phyloP scores from a whole-genome alignment of 2,113 vertebrate genomes.

The Drymodes brunneopygia region DNA sequence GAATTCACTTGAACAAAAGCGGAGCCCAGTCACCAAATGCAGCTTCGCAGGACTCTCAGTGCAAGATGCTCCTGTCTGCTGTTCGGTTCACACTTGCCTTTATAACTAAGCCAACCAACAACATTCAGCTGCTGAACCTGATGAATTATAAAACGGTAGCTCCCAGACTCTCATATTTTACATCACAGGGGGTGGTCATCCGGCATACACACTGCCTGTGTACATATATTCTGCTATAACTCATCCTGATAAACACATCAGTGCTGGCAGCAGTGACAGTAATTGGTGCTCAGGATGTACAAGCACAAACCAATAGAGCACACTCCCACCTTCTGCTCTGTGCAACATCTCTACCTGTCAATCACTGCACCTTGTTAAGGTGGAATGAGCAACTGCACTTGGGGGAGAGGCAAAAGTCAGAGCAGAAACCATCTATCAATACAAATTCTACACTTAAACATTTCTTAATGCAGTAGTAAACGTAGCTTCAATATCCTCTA shows the following conservation, averaged over 20 bases:
- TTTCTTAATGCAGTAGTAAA: neutral
- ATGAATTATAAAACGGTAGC: slow-evolving; percentile 80
- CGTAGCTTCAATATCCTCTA: neutral
- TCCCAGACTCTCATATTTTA: slow-evolving; percentile 78
- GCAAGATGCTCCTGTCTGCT: slow-evolving; percentile 67
- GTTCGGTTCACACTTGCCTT: slow-evolving; percentile 73
- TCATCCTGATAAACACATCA: slow-evolving; percentile 74
- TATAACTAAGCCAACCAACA: slow-evolving; percentile 75
- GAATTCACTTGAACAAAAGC: slow-evolving; percentile 76
- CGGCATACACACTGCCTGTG: slow-evolving; percentile 62
- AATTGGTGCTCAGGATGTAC: slow-evolving; percentile 74
- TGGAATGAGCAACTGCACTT: slow-evolving; percentile 62
- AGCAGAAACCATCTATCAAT: neutral
- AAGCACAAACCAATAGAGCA: slow-evolving; percentile 67
- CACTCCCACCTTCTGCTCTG: slow-evolving; percentile 66
- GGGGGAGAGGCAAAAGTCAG: slow-evolving; percentile 17
- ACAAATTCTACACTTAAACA: neutral
- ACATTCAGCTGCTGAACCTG: slow-evolving; percentile 74
- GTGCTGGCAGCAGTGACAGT: slow-evolving; percentile 68
- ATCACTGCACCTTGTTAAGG: slow-evolving; percentile 77
- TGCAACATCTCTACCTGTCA: slow-evolving; percentile 47
- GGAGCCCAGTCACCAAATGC: slow-evolving; percentile 60
- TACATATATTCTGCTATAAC: slow-evolving; percentile 68
- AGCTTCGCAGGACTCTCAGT: slow-evolving; percentile 63
- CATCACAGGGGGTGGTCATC: slow-evolving; percentile 76